phyloP scores from a whole-genome alignment of 2,797 vertebrate species.

The Balearica regulorum region DNA sequence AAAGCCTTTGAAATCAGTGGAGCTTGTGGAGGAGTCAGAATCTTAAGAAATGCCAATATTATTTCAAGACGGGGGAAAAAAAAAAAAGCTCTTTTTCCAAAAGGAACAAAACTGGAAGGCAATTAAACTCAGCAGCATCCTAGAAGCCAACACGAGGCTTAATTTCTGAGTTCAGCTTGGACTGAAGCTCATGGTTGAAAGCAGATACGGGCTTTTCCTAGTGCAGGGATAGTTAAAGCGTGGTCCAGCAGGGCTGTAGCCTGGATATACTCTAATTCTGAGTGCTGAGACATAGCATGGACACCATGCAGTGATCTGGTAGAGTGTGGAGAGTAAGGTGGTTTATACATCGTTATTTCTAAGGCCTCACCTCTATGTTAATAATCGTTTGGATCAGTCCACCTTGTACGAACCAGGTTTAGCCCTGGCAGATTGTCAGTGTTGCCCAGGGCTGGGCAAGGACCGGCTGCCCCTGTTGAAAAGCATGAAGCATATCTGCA shows the following conservation, averaged over 20 bases:
- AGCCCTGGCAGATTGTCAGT: background rate
- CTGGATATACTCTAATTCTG: background rate
- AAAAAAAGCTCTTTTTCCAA: background rate
- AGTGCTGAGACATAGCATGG: background rate
- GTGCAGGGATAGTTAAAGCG: background rate
- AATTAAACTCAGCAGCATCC: background rate
- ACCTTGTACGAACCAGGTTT: background rate
- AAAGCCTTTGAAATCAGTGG: background rate
- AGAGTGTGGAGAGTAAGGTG: background rate
- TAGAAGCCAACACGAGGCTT: background rate
- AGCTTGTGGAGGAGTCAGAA: conserved; percentile 7
- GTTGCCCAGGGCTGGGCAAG: background rate
- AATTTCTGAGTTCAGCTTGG: conserved; percentile 5
- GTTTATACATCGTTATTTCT: background rate
- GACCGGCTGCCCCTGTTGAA: background rate
- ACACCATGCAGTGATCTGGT: background rate
- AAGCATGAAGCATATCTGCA: background rate
- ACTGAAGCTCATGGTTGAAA: background rate
- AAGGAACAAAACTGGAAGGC: background rate
- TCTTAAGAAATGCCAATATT: conserved; percentile 19
- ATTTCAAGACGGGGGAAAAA: background rate
- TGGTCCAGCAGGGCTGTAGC: background rate
- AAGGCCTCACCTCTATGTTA: background rate
- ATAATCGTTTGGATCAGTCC: background rate
- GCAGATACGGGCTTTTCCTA: conserved; percentile 28